Base-by-base conservation (phyloP, 2,888 invertebrate genomes). In the Apodemia duryi region DNA sequence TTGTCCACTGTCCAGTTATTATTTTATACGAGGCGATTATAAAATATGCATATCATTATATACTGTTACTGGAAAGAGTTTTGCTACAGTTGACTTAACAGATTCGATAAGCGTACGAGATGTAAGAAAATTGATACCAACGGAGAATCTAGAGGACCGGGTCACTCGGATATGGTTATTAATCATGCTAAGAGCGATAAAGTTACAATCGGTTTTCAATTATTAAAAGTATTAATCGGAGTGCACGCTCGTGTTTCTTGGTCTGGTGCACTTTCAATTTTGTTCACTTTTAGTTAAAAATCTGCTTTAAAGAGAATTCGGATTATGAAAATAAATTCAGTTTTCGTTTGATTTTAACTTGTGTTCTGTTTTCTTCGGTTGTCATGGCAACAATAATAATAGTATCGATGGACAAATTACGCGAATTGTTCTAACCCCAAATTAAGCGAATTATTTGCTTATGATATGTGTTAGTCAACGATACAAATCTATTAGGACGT, bases 121-220 rank as follows among this genome's bases (percentile, higher is more conserved):
- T 78, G 74, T 74, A 80, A 82, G 82, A 81, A 80, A 84, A 79
- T 80, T 75, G 83, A 80, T 84, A 83, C 83, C 83, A 84, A 86
- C 84, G 83, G 75, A 80, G 84, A 81, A 86, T 85, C 81, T 81
- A 85, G 82, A 84, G 76, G 84, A 82, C 79, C 81, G 75, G 82
- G 83, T 84, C 81, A 85, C 75, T 79, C 77, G 75, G 81, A 79
- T 82, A 79, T 79, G 77, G 77, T 79, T 78, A 80, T 85, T 85
- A 83, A 86, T 86, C 81, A 82, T 75, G 75, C 76, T 75, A 76
- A 72, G 76, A 70, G 68, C 75, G 78, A 75, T 75, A 70, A 75
- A 77, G 74, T 73, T 75, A 74, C 76, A 74, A 74, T 74, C 32
- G 32, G 57, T 57, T 57, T 64, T 49, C 49, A 61, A 46, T 64